phyloP scores from a whole-genome alignment of 2,113 vertebrate genomes.

The Scortum barcoo region DNA sequence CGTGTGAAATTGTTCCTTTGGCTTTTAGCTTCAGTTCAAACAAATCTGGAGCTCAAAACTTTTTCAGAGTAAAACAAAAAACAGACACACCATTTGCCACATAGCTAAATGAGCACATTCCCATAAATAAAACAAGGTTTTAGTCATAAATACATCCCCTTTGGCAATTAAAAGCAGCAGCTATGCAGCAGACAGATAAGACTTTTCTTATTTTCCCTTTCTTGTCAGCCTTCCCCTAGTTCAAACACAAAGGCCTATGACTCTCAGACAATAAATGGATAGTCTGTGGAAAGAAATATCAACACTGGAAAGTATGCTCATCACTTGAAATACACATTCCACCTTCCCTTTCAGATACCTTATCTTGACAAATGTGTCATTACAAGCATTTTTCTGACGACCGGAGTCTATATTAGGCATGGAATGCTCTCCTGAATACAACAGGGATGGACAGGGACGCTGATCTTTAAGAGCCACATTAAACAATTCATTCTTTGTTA shows the following conservation, averaged over 20 bases:
- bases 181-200: neutral
- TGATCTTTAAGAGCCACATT: slow-evolving; percentile 35
- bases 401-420: slow-evolving; percentile 62
- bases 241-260: slow-evolving; percentile 16
- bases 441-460: slow-evolving; percentile 25
- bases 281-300: slow-evolving; percentile 35
- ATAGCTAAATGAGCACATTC: slow-evolving; percentile 29
- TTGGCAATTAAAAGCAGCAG: slow-evolving; percentile 20
- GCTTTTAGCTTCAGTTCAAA: slow-evolving; percentile 36
- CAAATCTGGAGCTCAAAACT: slow-evolving; percentile 30
- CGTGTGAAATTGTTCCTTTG: slow-evolving; percentile 38
- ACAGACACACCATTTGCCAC: slow-evolving; percentile 7
- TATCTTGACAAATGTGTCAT: slow-evolving; percentile 57
- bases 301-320: slow-evolving; percentile 48
- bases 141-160: slow-evolving; percentile 24
- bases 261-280: slow-evolving; percentile 38
- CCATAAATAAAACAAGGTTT: slow-evolving; percentile 30
- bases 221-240: neutral
- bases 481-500: slow-evolving; percentile 57
- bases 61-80: slow-evolving; percentile 23
- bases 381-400: slow-evolving; percentile 32
- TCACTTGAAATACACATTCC: slow-evolving; percentile 40
- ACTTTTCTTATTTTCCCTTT: slow-evolving; percentile 5
- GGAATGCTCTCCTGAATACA: slow-evolving; percentile 62
- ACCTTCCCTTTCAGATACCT: slow-evolving; percentile 43